Evolutionary conservation across 2,888 invertebrate species (phyloP), one percentile per base, ranked within the genome.

Genomic region (Oscheius sp.): DNA sequence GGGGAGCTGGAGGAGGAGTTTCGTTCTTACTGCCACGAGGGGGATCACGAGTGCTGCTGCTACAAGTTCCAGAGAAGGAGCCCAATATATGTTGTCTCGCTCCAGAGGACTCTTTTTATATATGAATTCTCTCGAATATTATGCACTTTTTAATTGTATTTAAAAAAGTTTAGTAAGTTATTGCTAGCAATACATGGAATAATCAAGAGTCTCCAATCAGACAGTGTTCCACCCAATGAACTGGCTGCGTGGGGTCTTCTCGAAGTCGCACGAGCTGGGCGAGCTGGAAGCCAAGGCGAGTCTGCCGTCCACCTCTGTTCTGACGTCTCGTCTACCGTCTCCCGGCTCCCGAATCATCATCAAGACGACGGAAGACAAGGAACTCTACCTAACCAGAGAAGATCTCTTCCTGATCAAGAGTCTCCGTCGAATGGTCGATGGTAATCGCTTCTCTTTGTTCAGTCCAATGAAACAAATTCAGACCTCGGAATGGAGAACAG

Each of bases 341-440:
- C 59, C 59, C 32, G 35, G 35, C 13, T 13, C 35, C n/a, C 32
- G 59, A 32, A 35, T 60, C 10, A 32, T 60, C n/a, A 13, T 60
- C 29, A 60, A 1, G 33, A 32, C 59, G 42, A 32, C 35, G n/a
- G 59, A 60, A 2, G n/a, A 35, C 11, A 35, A n/a, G 11, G 58
- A 58, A 21, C 10, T 58, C 29, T 58, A 58, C 11, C 35, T 58
- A 29, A 33, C 58, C 35, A 2, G 33, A 33, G 32, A 58, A 11
- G 58, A 58, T 58, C 32, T 58, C 35, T 21, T 21, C 35, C 29
- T 13, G 11, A 21, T 58, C 32, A 60, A 60, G n/a, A 35, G 35
- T 13, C 32, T 60, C 10, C 4, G n/a, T n/a, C 59, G 59, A 60
- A 60, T 60, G 59, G 42, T 35, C 32, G n/a, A 60, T 13, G 59